These are phyloP conservation scores for Galaxea fascicularis DNA, from an alignment of 92 coral and sea anemone genomes.

Conservation along the genomic window DNA sequence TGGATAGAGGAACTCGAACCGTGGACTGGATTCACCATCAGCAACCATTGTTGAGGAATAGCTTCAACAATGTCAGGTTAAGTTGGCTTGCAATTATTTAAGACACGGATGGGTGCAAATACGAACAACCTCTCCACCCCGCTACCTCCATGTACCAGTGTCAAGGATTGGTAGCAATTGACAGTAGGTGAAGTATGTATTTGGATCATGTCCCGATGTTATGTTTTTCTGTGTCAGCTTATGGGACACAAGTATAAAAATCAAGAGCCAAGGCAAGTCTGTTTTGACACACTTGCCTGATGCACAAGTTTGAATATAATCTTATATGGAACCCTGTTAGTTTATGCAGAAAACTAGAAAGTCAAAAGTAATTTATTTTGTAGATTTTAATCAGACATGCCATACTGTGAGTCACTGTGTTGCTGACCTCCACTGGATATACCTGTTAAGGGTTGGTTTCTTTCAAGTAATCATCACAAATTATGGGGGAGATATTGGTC, in stretches of 20 bases:
- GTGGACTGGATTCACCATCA: no score
- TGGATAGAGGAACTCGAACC: background rate
- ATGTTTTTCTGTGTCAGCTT: background rate
- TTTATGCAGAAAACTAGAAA: background rate
- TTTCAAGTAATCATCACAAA: background rate
- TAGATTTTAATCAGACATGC: slow-evolving; percentile 1
- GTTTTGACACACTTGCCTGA: background rate
- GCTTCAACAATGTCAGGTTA: background rate
- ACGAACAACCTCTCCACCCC: background rate
- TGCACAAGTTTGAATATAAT: background rate
- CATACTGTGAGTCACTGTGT: background rate
- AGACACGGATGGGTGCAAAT: background rate
- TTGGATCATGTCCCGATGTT: background rate
- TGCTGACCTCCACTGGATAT: background rate
- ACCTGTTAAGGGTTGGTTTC: background rate
- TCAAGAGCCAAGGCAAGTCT: background rate
- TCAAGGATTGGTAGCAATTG: slow-evolving; percentile 1
- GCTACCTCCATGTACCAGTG: background rate
- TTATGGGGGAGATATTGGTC: background rate
- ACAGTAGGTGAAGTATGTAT: background rate
- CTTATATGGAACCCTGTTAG: background rate
- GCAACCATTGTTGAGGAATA: no score
- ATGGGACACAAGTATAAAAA: background rate
- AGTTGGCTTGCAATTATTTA: background rate
- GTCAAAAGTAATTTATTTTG: background rate